These are phyloP conservation scores for Schizopygopsis pylzovi DNA, from an alignment of 2,797 vertebrate species.

Conservation along the genomic window DNA sequence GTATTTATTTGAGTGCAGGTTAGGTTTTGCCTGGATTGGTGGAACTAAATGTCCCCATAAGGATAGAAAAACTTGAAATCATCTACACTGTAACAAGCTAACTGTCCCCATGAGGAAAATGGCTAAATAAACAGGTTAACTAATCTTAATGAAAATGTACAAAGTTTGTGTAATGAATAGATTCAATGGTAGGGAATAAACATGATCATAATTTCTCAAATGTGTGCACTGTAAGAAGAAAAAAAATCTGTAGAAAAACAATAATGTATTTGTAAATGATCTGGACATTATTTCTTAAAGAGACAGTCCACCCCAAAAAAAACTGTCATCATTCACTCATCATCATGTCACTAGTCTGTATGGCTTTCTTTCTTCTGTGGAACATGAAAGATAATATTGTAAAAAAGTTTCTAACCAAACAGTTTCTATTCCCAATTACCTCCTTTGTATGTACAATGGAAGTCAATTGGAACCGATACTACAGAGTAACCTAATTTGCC, in stretches of 20 bases:
- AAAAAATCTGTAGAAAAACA: no score
- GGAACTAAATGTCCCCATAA: neutral
- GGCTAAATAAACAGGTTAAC: neutral
- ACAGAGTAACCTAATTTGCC: neutral
- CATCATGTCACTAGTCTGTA: neutral
- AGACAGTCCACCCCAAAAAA: neutral
- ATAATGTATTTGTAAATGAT: no score
- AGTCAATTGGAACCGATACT: no score
- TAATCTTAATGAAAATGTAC: neutral
- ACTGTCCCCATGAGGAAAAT: neutral
- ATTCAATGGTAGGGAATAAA: no score
- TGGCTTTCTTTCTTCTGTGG: neutral
- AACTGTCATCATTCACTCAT: neutral
- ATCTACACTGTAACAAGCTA: neutral
- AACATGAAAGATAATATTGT: neutral
- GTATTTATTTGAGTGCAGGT: neutral
- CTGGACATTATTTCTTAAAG: neutral
- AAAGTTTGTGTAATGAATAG: neutral
- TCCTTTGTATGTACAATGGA: neutral
- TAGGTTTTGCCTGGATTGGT: neutral
- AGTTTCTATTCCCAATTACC: neutral
- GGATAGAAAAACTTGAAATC: constrained; percentile 11
- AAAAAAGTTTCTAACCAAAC: neutral
- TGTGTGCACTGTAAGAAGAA: no score
- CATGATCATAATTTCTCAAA: no score